Percentiles rank a stretch among this genome's conserved stretches.
Conservation (phyloP, 2,113 vertebrate genomes). For the Buteo buteo region DNA sequence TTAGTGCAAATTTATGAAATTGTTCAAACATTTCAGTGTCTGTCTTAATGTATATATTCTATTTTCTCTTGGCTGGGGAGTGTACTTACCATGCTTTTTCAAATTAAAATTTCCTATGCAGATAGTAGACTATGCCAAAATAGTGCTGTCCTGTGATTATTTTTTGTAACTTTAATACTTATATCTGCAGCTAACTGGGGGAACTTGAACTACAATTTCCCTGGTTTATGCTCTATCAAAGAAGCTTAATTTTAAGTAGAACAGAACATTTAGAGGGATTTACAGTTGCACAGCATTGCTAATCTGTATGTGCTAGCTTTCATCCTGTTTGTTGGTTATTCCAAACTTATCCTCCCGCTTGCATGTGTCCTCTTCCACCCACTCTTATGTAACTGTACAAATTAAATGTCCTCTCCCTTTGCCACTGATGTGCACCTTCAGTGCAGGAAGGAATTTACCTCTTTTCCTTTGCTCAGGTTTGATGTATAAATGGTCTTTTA, state of each 20-base stretch:
- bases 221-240: not conserved
- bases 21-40: not conserved
- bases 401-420: not conserved
- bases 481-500: not conserved
- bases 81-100: not conserved
- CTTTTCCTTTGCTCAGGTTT: not conserved
- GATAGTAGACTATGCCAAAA: not conserved
- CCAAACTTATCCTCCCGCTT: not conserved
- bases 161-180: not conserved
- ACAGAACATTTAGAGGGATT: not conserved
- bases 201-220: not conserved
- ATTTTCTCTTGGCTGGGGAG: not conserved
- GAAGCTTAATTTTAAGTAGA: not conserved
- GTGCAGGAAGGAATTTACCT: not conserved
- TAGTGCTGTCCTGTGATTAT: not conserved
- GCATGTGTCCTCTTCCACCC: rapidly evolving
- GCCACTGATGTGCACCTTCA: not conserved
- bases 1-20: not conserved
- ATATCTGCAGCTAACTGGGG: not conserved
- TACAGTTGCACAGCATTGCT: not conserved
- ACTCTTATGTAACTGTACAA: rapidly evolving
- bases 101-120: not conserved
- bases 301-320: not conserved
- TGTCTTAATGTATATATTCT: not conserved
- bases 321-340: not conserved